A percentile compares a stretch with the other conserved stretches of the same genome.
phyloP scores from a whole-genome alignment of 2,888 invertebrate species.

The Clusia tigrina region DNA sequence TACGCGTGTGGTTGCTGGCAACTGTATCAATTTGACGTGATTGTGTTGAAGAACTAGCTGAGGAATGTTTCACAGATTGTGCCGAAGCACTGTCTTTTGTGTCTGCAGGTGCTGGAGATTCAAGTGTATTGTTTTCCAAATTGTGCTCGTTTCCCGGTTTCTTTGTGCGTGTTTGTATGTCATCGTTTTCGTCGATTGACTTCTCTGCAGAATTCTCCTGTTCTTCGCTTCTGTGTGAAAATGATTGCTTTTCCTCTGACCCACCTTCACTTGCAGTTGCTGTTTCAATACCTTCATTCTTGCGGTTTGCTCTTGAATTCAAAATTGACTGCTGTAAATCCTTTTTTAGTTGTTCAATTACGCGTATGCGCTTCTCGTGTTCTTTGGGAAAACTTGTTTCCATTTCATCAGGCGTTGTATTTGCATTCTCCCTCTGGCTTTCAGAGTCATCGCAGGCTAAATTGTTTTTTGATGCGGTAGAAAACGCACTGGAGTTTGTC shows the following conservation, averaged over 20 bases:
- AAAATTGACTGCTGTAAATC: constrained; percentile 31
- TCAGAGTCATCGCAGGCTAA: no score
- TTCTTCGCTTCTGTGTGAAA: not conserved
- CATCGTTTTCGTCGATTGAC: not conserved
- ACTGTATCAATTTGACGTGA: constrained; percentile 24
- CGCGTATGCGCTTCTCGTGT: constrained; percentile 27
- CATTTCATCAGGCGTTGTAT: not conserved
- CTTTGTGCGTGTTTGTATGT: not conserved
- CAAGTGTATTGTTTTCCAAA: no score
- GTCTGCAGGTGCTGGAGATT: no score
- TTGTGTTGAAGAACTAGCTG: no score
- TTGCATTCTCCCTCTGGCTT: constrained; percentile 11
- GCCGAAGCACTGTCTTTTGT: no score
- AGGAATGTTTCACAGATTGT: no score
- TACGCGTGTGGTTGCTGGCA: not conserved
- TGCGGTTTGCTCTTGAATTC: constrained; percentile 27
- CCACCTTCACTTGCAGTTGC: no score
- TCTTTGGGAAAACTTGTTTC: constrained; percentile 10
- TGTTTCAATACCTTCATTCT: constrained; percentile 11
- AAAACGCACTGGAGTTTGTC: constrained; percentile 20
- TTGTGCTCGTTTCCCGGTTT: not conserved
- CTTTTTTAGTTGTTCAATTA: constrained; percentile 33
- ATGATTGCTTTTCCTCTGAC: not conserved
- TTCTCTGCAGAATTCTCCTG: not conserved
- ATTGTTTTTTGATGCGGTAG: not conserved